Evolutionary conservation across 1,140 invertebrate genomes (phyloP), one percentile per base, ranked within the genome.

Genomic region (Tetramorium alpestre): DNA sequence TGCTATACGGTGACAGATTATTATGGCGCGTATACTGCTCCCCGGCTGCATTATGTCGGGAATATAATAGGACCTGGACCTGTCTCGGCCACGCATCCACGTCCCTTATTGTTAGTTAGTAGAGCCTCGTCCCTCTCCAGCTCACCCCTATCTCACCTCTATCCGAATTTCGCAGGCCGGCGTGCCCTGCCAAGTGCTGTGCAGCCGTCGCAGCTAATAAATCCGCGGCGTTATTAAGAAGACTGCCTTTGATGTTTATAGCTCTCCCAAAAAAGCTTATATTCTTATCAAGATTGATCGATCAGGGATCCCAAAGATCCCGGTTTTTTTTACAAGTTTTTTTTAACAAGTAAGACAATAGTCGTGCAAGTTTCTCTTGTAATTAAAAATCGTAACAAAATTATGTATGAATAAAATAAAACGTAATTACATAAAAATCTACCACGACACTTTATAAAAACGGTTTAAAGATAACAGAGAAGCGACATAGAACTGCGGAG

Each of bases 71-170:
- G 22, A 22, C 85, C 88, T 86, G 93, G 93, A 94, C 93, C 93
- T 94, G 93, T 93, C 91, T 94, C 92, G 90, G 90, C 88, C 93
- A 94, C 91, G 92, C 91, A 93, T 94, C 92, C 78, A 92, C 91
- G 89, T 91, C 62, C 44, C 85, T 89, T 72, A 94, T 94, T 94
- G 92, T 94, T 93, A 91, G 86, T 93, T 87, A 69, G 72, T 89
- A 87, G 92, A 90, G 64, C 93, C 92, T 91, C 90, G 91, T 89
- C 91, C 91, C 92, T 93, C 92, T 93, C 92, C 92, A 88, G 81
- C 84, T 85, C 81, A 76, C 28, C 89, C 65, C 82, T 87, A 73
- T 51, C 89, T 89, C 82, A 91, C 75, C 87, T 92, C 88, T 89
- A 89, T 91, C 86, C 86, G 72, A 89, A 72, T 88, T 67, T 84